Conservation (phyloP, 2,888 invertebrate species). For the Crioceris asparagi region DNA sequence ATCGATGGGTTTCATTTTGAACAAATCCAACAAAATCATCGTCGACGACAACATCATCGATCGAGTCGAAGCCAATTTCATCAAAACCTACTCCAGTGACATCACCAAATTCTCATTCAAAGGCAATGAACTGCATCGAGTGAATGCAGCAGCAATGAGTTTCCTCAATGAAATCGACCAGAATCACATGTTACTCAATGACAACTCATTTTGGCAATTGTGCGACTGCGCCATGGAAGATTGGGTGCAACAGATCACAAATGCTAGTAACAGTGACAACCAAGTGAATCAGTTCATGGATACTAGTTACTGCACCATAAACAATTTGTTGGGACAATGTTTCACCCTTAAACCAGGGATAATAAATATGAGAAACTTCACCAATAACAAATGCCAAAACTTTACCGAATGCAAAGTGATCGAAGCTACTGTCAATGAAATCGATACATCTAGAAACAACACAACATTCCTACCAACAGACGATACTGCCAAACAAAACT, state of each 20-base stretch:
- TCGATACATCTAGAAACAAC: constrained; percentile 32
- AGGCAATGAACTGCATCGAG: constrained; percentile 46
- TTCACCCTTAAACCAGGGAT: constrained; percentile 54
- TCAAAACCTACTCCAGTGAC: constrained; percentile 30
- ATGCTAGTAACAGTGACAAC: constrained; percentile 31
- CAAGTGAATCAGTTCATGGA: constrained; percentile 39
- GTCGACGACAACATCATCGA: constrained; percentile 57
- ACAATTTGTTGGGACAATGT: constrained; percentile 49
- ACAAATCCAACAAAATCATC: constrained; percentile 52
- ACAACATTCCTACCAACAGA: constrained; percentile 27
- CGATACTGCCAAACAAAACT: constrained; percentile 21
- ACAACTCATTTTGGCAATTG: constrained; percentile 51
- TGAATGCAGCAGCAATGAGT: constrained; percentile 44
- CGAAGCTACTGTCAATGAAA: constrained; percentile 32
- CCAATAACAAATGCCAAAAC: constrained; percentile 48
- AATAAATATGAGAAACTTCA: constrained; percentile 51
- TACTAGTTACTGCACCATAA: constrained; percentile 53
- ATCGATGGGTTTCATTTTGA: constrained; percentile 50
- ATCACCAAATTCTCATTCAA: constrained; percentile 38
- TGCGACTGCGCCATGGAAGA: constrained; percentile 52
- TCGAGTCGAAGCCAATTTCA: constrained; percentile 38
- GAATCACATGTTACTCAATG: constrained; percentile 41
- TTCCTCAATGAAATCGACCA: constrained; percentile 48
- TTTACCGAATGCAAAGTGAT: constrained; percentile 49
- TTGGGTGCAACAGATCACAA: constrained; percentile 46